phyloP scores from a whole-genome alignment of 2,797 vertebrate genomes.

The Acanthurus lineatus region DNA sequence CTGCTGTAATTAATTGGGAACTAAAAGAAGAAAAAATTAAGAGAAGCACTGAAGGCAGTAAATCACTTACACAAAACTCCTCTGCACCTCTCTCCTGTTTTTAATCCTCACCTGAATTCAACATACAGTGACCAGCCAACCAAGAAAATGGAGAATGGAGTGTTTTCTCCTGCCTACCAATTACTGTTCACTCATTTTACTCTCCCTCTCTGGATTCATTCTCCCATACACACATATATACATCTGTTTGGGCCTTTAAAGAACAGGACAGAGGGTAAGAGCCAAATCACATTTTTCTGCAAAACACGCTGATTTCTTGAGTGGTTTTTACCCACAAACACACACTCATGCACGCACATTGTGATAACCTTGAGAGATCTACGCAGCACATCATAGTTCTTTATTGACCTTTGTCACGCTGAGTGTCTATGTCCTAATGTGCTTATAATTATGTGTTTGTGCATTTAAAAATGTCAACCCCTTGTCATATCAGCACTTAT shows the following conservation, averaged over 20 bases:
- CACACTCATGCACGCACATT: neutral
- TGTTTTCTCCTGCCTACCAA: slow-evolving; percentile 56
- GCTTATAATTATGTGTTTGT: slow-evolving; percentile 61
- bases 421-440: slow-evolving; percentile 36
- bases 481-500: slow-evolving; percentile 49
- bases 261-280: slow-evolving; percentile 31
- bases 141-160: slow-evolving; percentile 62
- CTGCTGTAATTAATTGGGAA: slow-evolving; percentile 46
- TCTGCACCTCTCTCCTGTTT: slow-evolving; percentile 19
- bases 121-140: slow-evolving; percentile 56
- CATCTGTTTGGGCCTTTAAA: slow-evolving; percentile 12
- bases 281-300: slow-evolving; percentile 37
- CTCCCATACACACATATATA: neutral
- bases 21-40: neutral
- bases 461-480: slow-evolving; percentile 38
- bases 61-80: slow-evolving; percentile 46
- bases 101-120: slow-evolving; percentile 63
- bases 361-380: slow-evolving; percentile 55
- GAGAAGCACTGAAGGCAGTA: slow-evolving; percentile 11
- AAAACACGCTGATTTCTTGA: slow-evolving; percentile 36
- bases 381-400: slow-evolving; percentile 40
- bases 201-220: slow-evolving; percentile 20
- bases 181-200: slow-evolving; percentile 49
- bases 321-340: slow-evolving; percentile 26
- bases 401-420: slow-evolving; percentile 53